phyloP scores from a whole-genome alignment of 2,113 vertebrate genomes.

The Micronycteris hirsuta region DNA sequence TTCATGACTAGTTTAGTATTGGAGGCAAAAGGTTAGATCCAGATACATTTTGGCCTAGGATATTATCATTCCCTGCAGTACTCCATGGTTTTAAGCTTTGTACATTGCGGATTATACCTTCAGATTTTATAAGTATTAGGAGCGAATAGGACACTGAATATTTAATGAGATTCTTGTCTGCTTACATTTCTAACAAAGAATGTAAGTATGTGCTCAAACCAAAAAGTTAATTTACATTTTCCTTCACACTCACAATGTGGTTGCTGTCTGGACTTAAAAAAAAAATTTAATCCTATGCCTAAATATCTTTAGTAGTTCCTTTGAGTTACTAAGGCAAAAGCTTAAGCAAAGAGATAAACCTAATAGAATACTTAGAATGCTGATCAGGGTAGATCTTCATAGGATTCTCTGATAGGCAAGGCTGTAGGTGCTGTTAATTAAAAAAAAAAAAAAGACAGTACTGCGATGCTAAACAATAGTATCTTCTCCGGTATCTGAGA shows the following conservation, averaged over 20 bases:
- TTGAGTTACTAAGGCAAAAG: constrained; percentile 25
- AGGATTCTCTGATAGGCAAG: not conserved
- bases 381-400: not conserved
- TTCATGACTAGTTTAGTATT: not conserved
- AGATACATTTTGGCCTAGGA: not conserved
- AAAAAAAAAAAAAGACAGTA: not conserved
- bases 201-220: constrained; percentile 39
- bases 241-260: constrained; percentile 28
- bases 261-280: not conserved
- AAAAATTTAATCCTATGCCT: not conserved
- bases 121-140: constrained; percentile 30
- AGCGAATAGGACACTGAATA: constrained; percentile 16
- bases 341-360: not conserved
- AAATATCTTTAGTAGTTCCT: not conserved
- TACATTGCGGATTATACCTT: not conserved
- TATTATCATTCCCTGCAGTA: not conserved
- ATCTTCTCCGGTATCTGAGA: not conserved
- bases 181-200: constrained; percentile 31
- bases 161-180: constrained; percentile 56
- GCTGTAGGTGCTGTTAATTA: not conserved
- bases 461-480: not conserved
- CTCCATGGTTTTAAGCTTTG: not conserved
- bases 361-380: not conserved
- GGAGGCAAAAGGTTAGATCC: not conserved
- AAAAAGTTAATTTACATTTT: constrained; percentile 54